Base-by-base conservation (phyloP, 2,797 vertebrate species). In the Erethizon dorsatum region DNA sequence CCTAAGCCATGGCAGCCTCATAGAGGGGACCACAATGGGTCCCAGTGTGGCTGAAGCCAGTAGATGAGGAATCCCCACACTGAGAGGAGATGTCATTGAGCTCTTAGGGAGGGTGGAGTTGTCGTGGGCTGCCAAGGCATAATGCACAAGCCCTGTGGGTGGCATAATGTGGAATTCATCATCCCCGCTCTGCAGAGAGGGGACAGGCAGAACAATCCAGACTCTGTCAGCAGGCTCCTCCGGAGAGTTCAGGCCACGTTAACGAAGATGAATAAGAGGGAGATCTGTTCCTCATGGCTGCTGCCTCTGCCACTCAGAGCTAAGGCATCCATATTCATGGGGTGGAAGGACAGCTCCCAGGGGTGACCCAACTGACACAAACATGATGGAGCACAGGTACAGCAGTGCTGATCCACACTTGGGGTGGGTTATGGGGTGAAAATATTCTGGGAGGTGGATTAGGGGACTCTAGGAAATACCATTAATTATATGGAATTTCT, bases 131-230 rank as follows among this genome's bases (percentile, higher is more conserved):
- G 18, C 79, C 90, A 65, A 91, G 57, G 57, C 79, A 94, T 95
- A 95, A 95, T 90, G 45, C 71, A 94, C 89, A 97, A 96, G 71
- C 69, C 90, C 86, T 80, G 98, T 97, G 97, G 98, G 98, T 97
- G 97, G 97, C 84, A 97, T 97, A 98, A 98, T 98, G 97, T 89
- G 92, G 88, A 45, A 94, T 98, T 97, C 92, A 95, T 97, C 77
- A 94, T 83, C 88, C 75, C 85, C 15, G 24, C 92, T 79, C 8
- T 61, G 83, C 52, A 15, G 56, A 89, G 54, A 90, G 75, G 92
- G 88, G 33, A 94, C 82, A 67, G 80, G 73, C 78, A 8, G 90
- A 97, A 94, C 90, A 98, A 96, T 95, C 83, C 65, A 57, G 94
- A 91, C 90, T 96, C 91, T 96, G 86, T 77, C 91, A 88, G 85